Conservation (phyloP, 2,113 vertebrate genomes). For the Nesogale talazaci region DNA sequence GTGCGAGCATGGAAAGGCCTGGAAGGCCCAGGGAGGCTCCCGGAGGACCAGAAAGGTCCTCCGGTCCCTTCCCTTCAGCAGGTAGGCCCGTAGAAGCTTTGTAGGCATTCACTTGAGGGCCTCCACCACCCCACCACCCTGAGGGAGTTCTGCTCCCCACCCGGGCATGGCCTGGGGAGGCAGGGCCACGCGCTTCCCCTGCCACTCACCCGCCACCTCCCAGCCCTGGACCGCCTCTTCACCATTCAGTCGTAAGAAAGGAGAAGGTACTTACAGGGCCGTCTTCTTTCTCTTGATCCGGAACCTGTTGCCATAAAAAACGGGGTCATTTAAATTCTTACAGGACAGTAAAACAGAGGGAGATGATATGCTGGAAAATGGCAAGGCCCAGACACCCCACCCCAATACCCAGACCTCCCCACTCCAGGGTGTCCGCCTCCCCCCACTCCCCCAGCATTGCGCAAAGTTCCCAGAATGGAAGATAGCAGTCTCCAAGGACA, state of each 20-base stretch:
- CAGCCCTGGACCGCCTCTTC: conserved; percentile 17
- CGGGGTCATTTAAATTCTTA: conserved; percentile 82
- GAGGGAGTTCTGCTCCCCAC: background rate
- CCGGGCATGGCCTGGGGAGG: background rate
- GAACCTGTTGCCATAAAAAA: conserved; percentile 89
- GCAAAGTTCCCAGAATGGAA: conserved; percentile 53
- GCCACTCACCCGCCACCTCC: background rate
- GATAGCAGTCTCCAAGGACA: conserved; percentile 43
- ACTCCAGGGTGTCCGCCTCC: conserved; percentile 31
- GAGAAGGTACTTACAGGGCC: conserved; percentile 84
- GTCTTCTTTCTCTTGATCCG: conserved; percentile 71
- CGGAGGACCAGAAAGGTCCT: background rate
- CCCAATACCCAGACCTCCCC: conserved; percentile 50
- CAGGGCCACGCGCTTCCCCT: background rate
- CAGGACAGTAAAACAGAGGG: conserved; percentile 54
- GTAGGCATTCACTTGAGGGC: background rate
- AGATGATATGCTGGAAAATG: conserved; percentile 50
- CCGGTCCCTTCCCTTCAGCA: conserved; percentile 5
- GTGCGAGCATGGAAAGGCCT: conserved; percentile 61
- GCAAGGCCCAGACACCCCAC: conserved; percentile 55
- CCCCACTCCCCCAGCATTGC: conserved; percentile 14
- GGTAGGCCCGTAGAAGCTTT: conserved; percentile 61
- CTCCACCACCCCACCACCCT: background rate
- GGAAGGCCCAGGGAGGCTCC: conserved; percentile 39
- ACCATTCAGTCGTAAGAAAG: conserved; percentile 46